Conservation (phyloP, 2,113 vertebrate genomes). For the Laterallus jamaicensis region DNA sequence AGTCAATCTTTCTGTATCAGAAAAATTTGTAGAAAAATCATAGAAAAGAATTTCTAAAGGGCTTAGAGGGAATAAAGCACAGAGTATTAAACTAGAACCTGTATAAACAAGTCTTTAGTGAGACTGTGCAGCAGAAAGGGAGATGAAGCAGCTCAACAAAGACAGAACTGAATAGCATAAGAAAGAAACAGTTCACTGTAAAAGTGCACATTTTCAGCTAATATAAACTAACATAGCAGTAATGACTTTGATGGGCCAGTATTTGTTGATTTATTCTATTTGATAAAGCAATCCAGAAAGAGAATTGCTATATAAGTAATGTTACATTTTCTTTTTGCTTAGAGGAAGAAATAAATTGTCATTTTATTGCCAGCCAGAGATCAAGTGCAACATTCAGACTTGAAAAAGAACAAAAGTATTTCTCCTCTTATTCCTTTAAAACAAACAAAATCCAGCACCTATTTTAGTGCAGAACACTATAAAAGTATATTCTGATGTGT, state of each 20-base stretch:
- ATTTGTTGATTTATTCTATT: not conserved
- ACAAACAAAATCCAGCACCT: fast-evolving
- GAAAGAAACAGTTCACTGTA: not conserved
- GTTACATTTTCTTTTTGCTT: not conserved
- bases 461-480: not conserved
- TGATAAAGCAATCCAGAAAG: not conserved
- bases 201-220: not conserved
- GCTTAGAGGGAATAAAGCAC: not conserved
- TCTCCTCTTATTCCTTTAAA: not conserved
- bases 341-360: not conserved
- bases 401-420: not conserved
- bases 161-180: not conserved
- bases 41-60: not conserved
- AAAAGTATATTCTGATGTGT: not conserved
- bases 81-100: not conserved
- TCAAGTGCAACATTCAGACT: not conserved
- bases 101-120: not conserved
- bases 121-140: not conserved
- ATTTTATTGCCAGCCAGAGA: not conserved
- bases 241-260: not conserved
- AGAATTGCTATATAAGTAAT: not conserved
- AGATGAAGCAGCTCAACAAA: not conserved
- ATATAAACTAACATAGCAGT: not conserved
- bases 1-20: not conserved
- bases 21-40: not conserved